Evolutionary conservation across 2,797 vertebrate species (phyloP).

Genomic region (Tragopan temminckii): DNA sequence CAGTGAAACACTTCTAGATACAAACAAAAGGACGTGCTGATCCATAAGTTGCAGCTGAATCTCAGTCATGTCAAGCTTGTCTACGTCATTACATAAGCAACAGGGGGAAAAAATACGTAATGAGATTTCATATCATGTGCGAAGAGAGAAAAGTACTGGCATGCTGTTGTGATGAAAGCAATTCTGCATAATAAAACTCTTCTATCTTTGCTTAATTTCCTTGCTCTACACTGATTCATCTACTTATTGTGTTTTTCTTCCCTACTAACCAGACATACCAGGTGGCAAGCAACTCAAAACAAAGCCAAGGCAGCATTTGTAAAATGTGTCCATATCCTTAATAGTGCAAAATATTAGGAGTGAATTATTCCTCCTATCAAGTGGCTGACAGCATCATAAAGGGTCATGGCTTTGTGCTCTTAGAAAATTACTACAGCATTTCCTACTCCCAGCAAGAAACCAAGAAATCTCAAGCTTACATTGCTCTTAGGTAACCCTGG

Average conservation of each 20-base stretch:
- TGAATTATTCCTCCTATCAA: neutral
- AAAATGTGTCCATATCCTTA: neutral
- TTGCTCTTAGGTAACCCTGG: neutral
- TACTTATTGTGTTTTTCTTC: neutral
- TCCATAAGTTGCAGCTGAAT: neutral
- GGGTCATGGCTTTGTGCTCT: neutral
- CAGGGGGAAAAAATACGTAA: rapidly evolving
- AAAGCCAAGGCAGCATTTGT: neutral
- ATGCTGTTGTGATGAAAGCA: neutral
- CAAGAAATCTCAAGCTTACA: neutral
- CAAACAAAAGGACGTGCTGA: rapidly evolving
- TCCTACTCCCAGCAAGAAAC: neutral
- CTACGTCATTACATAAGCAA: neutral
- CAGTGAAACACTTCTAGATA: neutral
- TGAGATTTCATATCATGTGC: neutral
- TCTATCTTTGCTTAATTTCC: neutral
- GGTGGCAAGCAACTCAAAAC: neutral
- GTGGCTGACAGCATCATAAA: neutral
- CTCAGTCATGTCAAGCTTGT: rapidly evolving
- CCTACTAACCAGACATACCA: neutral
- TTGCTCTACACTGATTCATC: neutral
- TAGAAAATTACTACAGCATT: neutral
- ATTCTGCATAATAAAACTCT: neutral
- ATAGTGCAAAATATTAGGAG: neutral
- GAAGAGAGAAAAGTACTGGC: neutral